Conservation (phyloP, 2,113 vertebrate species). For the Emydocephalus ijimae region DNA sequence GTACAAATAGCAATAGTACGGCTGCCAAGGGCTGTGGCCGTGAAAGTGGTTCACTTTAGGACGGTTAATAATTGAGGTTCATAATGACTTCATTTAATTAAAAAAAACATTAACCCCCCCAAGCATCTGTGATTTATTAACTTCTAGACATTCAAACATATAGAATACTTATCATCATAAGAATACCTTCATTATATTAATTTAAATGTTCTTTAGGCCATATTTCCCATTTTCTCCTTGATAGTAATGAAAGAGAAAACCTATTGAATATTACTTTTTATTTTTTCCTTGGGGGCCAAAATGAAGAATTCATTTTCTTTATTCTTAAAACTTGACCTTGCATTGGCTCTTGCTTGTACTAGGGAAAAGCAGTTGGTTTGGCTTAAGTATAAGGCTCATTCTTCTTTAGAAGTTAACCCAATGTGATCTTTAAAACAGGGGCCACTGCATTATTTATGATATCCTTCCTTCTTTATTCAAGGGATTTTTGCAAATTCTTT, state of each 20-base stretch:
- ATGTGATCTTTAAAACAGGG: neutral
- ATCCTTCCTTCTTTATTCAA: neutral
- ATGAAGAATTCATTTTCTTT: neutral
- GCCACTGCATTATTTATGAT: neutral
- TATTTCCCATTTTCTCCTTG: slow-evolving; percentile 33
- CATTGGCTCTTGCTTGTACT: neutral
- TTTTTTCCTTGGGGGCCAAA: slow-evolving; percentile 11
- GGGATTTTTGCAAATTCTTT: slow-evolving; percentile 35
- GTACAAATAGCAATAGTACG: slow-evolving; percentile 30
- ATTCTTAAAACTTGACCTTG: neutral
- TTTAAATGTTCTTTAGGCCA: slow-evolving; percentile 12
- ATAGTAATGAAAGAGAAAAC: slow-evolving; percentile 32
- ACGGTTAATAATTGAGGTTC: slow-evolving; percentile 51
- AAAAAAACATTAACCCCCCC: neutral
- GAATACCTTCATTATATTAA: slow-evolving; percentile 36
- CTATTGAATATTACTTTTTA: slow-evolving; percentile 3
- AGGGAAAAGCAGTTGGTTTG: neutral
- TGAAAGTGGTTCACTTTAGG: slow-evolving; percentile 40
- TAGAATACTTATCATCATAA: slow-evolving; percentile 37
- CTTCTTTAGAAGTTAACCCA: neutral
- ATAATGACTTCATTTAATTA: slow-evolving; percentile 35
- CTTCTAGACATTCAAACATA: slow-evolving; percentile 33
- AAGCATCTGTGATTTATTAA: slow-evolving; percentile 6
- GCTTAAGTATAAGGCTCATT: neutral
- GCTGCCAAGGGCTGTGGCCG: slow-evolving; percentile 52